A percentile compares a stretch with the other conserved stretches of the same genome.
Evolutionary conservation across 2,888 invertebrate genomes (phyloP).

Genomic region (Nomada lathburiana): DNA sequence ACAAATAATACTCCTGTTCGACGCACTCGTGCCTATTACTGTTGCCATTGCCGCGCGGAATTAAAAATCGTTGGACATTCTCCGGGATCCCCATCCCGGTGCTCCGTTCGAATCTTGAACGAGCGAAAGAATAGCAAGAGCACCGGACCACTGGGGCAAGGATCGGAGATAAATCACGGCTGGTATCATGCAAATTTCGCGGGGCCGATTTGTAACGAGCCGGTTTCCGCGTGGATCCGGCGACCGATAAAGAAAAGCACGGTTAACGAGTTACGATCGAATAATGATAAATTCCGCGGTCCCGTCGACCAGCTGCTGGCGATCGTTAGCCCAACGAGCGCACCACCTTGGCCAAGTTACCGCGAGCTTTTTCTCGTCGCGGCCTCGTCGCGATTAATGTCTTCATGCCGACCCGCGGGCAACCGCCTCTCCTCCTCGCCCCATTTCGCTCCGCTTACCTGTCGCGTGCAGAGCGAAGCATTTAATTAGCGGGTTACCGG

Average conservation of each 20-base stretch:
- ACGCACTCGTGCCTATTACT: too few species aligned
- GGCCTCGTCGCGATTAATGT: slow-evolving; percentile 64
- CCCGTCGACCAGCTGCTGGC: slow-evolving; percentile 69
- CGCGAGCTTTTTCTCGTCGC: slow-evolving; percentile 57
- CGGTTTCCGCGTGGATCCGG: slow-evolving; percentile 46
- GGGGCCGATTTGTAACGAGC: slow-evolving; percentile 54
- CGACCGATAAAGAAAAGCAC: slow-evolving; percentile 53
- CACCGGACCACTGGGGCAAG: not conserved
- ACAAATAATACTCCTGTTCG: too few species aligned
- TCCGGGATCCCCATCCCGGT: too few species aligned
- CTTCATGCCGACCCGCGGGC: slow-evolving; percentile 53
- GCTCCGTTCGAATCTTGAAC: not conserved
- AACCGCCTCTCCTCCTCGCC: not conserved
- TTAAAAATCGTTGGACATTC: not conserved
- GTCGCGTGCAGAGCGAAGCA: too few species aligned
- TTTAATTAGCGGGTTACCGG: too few species aligned
- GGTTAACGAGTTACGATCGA: slow-evolving; percentile 71
- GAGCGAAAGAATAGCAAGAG: slow-evolving; percentile 5
- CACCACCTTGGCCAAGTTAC: slow-evolving; percentile 30
- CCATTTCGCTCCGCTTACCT: too few species aligned
- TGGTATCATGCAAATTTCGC: slow-evolving; percentile 61
- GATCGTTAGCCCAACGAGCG: slow-evolving; percentile 69
- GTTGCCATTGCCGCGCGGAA: not conserved
- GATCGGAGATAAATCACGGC: slow-evolving; percentile 48
- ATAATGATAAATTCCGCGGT: slow-evolving; percentile 76